A percentile compares a stretch with the other conserved stretches of the same genome.
Conservation (phyloP, 2,113 vertebrate species). For the Agelaius tricolor region DNA sequence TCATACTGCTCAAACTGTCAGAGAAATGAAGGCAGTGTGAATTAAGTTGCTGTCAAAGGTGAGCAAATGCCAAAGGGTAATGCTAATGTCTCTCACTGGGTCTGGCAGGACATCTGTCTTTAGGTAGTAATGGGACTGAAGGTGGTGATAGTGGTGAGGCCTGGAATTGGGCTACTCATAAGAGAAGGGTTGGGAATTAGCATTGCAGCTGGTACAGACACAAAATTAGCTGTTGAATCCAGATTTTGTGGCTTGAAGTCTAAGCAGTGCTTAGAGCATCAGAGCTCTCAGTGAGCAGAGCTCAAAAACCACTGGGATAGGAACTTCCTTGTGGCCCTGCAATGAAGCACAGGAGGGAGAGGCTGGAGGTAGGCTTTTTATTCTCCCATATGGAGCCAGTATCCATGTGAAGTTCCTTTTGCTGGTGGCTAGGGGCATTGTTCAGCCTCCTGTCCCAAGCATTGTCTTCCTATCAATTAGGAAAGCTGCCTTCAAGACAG, state of each 20-base stretch:
- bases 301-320: background rate
- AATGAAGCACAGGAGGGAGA: background rate
- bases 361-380: background rate
- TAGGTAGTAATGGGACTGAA: background rate
- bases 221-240: background rate
- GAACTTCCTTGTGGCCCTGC: background rate
- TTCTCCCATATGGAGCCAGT: background rate
- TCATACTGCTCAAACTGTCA: background rate
- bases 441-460: background rate
- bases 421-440: background rate
- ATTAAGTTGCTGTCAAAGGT: background rate
- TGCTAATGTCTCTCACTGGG: background rate
- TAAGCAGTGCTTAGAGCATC: background rate
- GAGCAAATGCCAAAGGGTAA: background rate
- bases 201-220: background rate
- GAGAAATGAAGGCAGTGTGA: background rate
- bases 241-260: background rate
- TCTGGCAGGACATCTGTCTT: background rate
- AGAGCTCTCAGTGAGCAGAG: background rate
- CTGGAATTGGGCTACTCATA: background rate
- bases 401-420: background rate
- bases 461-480: background rate
- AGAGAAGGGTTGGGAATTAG: background rate
- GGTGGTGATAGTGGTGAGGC: background rate
- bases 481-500: background rate